Percentiles rank a stretch among this genome's conserved stretches.
These are phyloP conservation scores for Paracentrotus lividus DNA, from an alignment of 53 echinoderm and acorn worm genomes.

Conservation along the genomic window DNA sequence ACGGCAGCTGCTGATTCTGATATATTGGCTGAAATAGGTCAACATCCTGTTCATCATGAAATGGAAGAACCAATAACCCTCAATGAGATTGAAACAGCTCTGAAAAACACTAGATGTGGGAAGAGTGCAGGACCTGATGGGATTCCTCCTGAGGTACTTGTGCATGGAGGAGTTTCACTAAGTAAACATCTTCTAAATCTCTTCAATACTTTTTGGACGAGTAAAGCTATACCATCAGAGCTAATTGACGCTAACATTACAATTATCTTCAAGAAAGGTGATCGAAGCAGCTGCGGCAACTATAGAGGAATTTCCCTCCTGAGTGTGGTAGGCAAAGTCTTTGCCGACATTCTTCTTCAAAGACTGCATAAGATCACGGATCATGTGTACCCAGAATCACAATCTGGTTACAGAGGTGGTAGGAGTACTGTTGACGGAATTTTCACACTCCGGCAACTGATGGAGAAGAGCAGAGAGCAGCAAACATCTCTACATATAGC, in stretches of 20 bases:
- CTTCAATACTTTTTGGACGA: not conserved
- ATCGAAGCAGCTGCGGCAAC: not conserved
- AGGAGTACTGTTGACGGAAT: too few species aligned
- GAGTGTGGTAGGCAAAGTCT: not conserved
- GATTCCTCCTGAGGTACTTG: too few species aligned
- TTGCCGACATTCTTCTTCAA: not conserved
- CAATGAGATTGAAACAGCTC: too few species aligned
- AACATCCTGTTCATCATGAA: too few species aligned
- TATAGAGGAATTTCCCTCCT: not conserved
- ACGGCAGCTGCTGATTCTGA: too few species aligned
- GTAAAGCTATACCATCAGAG: not conserved
- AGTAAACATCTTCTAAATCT: not conserved
- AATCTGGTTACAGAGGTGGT: not conserved
- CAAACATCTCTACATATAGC: not conserved
- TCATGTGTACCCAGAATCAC: not conserved
- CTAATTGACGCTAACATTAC: not conserved
- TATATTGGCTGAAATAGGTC: too few species aligned
- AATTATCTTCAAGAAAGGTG: not conserved
- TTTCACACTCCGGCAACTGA: too few species aligned
- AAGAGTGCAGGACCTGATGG: too few species aligned
- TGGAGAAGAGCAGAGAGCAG: too few species aligned
- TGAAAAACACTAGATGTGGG: too few species aligned
- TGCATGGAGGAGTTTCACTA: too few species aligned
- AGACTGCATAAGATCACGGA: not conserved
- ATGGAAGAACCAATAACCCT: too few species aligned